Percentiles rank a stretch among this genome's conserved stretches.
These are phyloP conservation scores for Gnathonemus longibarbis DNA, from an alignment of 2,113 vertebrate species.

Conservation along the genomic window DNA sequence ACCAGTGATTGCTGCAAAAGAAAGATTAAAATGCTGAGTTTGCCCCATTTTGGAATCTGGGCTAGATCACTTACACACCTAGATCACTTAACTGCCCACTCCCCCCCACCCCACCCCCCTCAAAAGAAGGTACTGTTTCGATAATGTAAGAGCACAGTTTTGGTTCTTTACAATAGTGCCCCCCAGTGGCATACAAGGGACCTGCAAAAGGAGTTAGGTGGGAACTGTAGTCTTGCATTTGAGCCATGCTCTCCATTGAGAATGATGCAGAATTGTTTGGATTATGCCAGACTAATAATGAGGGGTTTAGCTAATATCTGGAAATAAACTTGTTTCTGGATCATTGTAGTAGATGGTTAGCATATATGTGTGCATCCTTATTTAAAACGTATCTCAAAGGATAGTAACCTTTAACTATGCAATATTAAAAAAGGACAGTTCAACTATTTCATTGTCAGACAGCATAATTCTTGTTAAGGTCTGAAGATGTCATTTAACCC, in stretches of 20 bases:
- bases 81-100: no score
- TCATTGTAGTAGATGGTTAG: background rate
- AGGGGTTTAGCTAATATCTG: slow-evolving; percentile 11
- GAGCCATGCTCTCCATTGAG: slow-evolving; percentile 8
- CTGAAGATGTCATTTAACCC: background rate
- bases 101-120: background rate
- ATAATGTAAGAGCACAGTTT: background rate
- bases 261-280: background rate
- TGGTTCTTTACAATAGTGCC: slow-evolving; percentile 7
- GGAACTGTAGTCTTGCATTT: slow-evolving; percentile 19
- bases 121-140: background rate
- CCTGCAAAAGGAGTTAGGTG: background rate
- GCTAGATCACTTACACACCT: background rate
- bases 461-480: background rate
- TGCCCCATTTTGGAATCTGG: background rate
- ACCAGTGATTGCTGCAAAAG: background rate
- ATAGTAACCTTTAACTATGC: slow-evolving; percentile 10
- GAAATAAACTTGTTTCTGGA: background rate
- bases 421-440: slow-evolving; percentile 1
- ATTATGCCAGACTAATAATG: background rate
- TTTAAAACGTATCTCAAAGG: background rate
- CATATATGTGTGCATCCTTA: background rate
- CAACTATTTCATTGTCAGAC: background rate
- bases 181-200: background rate
- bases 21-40: background rate